Evolutionary conservation across 1,140 invertebrate genomes (phyloP).

Genomic region (Lepidurus apus): DNA sequence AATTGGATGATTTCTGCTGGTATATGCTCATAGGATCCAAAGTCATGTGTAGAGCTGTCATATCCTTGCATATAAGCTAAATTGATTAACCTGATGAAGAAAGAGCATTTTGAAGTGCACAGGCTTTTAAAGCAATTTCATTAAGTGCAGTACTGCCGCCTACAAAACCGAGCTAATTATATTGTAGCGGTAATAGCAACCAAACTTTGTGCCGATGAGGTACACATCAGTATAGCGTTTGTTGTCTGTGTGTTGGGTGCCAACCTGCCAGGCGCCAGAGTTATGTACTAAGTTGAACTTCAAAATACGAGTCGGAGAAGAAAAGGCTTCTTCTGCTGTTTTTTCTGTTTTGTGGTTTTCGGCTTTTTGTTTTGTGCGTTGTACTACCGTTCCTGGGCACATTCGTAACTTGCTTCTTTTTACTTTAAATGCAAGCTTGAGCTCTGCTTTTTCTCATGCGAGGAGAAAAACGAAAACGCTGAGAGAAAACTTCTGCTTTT

Average conservation of each 20-base stretch:
- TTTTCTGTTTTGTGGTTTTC: too few relatives aligned
- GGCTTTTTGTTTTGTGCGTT: too few relatives aligned
- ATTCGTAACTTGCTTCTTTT: too few relatives aligned
- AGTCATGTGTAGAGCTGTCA: background rate
- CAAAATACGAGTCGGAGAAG: background rate
- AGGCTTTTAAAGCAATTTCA: background rate
- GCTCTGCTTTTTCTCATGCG: too few relatives aligned
- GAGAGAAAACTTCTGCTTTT: too few relatives aligned
- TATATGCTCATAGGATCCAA: background rate
- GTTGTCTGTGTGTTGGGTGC: background rate
- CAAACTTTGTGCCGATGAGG: background rate
- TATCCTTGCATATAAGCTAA: background rate
- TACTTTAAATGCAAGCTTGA: too few relatives aligned
- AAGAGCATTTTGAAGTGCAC: background rate
- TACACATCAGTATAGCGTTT: background rate
- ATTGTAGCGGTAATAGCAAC: slow-evolving; percentile 8
- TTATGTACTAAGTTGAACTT: background rate
- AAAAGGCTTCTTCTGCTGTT: too few relatives aligned
- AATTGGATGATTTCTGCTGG: background rate
- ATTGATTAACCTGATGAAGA: background rate
- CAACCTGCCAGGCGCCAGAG: background rate
- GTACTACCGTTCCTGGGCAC: too few relatives aligned
- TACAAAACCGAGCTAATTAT: slow-evolving; percentile 2
- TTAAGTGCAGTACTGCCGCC: background rate
- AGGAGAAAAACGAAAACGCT: too few relatives aligned